Conservation (phyloP, 2,797 vertebrate species). For the Telmatherina bonti region DNA sequence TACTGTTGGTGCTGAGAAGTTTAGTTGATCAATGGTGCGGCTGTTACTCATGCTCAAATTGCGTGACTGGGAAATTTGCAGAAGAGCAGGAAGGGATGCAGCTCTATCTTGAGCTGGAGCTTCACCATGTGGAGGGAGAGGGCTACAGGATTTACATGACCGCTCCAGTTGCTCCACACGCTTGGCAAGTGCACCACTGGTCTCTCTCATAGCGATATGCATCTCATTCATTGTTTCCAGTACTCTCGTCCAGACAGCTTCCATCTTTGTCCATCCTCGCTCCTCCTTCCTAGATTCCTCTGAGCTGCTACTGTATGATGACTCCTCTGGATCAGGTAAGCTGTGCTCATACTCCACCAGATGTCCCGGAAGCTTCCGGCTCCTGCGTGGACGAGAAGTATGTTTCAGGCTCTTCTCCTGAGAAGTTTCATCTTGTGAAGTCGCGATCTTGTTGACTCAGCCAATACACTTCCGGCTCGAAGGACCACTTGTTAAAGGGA, state of each 20-base stretch:
- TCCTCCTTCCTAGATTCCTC: too few relatives aligned
- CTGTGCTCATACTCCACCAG: not conserved
- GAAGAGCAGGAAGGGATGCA: not conserved
- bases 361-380: not conserved
- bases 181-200: slow-evolving; percentile 3
- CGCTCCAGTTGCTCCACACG: not conserved
- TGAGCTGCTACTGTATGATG: too few relatives aligned
- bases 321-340: too few relatives aligned
- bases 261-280: not conserved
- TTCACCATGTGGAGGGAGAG: not conserved
- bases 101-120: not conserved
- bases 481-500: too few relatives aligned
- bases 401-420: not conserved
- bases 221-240: not conserved
- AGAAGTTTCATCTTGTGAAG: not conserved
- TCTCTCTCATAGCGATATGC: not conserved
- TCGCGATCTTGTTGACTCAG: not conserved
- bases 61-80: not conserved
- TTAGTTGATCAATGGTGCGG: not conserved
- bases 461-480: not conserved
- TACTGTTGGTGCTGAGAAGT: not conserved
- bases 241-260: not conserved
- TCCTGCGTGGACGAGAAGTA: not conserved
- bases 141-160: not conserved
- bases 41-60: not conserved